phyloP scores from a whole-genome alignment of 2,113 vertebrate species.

The Anguilla japonica region DNA sequence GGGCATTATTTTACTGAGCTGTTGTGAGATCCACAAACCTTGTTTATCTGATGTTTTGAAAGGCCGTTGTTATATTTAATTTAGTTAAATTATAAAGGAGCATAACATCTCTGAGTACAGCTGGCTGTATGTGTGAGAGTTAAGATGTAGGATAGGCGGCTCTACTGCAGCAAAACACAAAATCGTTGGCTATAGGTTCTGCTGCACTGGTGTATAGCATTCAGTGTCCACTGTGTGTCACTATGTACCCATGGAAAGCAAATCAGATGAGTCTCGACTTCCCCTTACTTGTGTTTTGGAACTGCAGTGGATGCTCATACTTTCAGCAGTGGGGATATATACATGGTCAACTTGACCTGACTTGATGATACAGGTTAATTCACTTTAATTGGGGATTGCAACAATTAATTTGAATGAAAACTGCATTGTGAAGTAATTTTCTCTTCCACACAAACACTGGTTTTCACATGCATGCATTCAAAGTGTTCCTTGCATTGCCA shows the following conservation, averaged over 20 bases:
- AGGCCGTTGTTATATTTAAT: neutral
- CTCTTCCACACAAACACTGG: neutral
- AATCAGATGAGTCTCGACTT: neutral
- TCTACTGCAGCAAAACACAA: neutral
- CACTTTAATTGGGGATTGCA: no score
- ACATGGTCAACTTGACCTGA: neutral
- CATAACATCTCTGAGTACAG: neutral
- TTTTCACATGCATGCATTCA: neutral
- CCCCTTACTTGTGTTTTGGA: neutral
- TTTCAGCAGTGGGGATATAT: neutral
- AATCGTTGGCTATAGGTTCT: neutral
- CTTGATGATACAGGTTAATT: neutral
- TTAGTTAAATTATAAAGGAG: neutral
- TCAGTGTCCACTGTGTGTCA: constrained; percentile 13
- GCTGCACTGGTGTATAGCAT: neutral
- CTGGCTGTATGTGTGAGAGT: neutral
- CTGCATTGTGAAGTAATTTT: neutral
- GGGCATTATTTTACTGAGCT: neutral
- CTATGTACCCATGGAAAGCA: no score
- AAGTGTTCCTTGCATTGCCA: neutral
- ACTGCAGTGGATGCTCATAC: neutral
- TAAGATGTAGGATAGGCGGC: no score
- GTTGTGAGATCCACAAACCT: neutral
- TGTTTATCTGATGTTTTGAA: neutral
- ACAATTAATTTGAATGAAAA: neutral